A percentile compares a stretch with the other conserved stretches of the same genome.
These are phyloP conservation scores for Petrocephalus sullivani DNA, from an alignment of 2,797 vertebrate species.

Conservation along the genomic window DNA sequence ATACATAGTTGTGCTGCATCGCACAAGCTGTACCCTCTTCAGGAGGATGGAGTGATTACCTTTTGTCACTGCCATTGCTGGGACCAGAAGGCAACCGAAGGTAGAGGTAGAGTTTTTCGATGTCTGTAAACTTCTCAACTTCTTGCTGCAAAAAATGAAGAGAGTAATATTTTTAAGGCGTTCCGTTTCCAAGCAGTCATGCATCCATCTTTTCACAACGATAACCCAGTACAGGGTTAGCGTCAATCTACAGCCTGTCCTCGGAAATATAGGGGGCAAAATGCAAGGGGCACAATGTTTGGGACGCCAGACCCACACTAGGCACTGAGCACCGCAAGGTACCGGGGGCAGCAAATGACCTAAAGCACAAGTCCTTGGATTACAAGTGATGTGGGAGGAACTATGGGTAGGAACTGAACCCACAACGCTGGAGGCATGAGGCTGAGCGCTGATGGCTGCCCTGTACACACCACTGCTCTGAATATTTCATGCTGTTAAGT, in stretches of 20 bases:
- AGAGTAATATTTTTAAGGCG: not conserved
- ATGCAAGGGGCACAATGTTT: not conserved
- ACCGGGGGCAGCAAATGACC: not conserved
- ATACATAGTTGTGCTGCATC: not conserved
- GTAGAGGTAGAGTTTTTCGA: constrained; percentile 95
- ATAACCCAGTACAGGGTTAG: not conserved
- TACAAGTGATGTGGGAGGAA: not conserved
- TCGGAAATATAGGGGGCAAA: not conserved
- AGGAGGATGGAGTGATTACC: constrained; percentile 46
- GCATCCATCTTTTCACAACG: not conserved
- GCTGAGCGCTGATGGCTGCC: not conserved
- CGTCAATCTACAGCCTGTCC: not conserved
- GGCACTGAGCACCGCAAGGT: not conserved
- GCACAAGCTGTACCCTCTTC: not conserved
- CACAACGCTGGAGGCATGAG: not conserved
- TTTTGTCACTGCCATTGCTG: constrained; percentile 77
- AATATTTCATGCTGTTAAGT: not conserved
- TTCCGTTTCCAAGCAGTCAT: not conserved
- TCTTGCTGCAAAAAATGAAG: constrained; percentile 68
- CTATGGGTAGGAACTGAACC: not conserved
- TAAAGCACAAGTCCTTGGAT: not conserved
- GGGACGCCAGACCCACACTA: not conserved
- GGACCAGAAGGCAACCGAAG: constrained; percentile 87
- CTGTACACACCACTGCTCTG: not conserved
- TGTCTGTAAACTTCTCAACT: constrained; percentile 91